Percentiles rank a stretch among this genome's conserved stretches.
Evolutionary conservation across 2,797 vertebrate genomes (phyloP).

Genomic region (Allenopithecus nigroviridis): DNA sequence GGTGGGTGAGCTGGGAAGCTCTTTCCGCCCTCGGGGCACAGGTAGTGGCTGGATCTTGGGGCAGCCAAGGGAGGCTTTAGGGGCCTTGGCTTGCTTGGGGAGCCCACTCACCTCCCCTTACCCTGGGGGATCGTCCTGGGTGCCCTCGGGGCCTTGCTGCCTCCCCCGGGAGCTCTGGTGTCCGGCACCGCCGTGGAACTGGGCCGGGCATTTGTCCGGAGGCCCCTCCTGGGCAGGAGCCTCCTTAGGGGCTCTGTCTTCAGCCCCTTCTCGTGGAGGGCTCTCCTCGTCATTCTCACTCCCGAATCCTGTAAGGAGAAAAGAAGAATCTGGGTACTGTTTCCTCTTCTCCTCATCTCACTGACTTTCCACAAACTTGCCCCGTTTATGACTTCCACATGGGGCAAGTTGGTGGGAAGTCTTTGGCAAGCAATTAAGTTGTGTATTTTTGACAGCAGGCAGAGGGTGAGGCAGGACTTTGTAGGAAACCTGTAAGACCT

Average conservation of each 20-base stretch:
- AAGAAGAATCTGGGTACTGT: conserved; percentile 16
- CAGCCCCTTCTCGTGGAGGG: conserved; percentile 68
- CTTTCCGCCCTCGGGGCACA: neutral
- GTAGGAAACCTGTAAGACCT: neutral
- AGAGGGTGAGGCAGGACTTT: neutral
- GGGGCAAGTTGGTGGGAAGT: neutral
- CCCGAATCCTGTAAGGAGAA: conserved; percentile 43
- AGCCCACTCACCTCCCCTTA: conserved; percentile 74
- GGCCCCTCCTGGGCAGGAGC: conserved; percentile 73
- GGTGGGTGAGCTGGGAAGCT: neutral
- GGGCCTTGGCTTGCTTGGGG: neutral
- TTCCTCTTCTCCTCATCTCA: neutral
- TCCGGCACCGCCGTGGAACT: neutral
- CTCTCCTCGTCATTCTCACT: conserved; percentile 59
- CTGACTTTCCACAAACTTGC: too few species aligned
- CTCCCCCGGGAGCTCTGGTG: conserved; percentile 34
- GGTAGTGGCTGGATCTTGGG: conserved; percentile 13
- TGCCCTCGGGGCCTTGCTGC: conserved; percentile 61
- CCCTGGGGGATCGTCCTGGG: conserved; percentile 69
- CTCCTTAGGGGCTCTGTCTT: conserved; percentile 71
- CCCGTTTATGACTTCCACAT: neutral
- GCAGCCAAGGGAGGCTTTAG: neutral
- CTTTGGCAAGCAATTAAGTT: neutral
- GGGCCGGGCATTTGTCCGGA: conserved; percentile 53
- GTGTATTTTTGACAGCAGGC: neutral